Conservation (phyloP, 2,888 invertebrate species). For the Junonia oenone region DNA sequence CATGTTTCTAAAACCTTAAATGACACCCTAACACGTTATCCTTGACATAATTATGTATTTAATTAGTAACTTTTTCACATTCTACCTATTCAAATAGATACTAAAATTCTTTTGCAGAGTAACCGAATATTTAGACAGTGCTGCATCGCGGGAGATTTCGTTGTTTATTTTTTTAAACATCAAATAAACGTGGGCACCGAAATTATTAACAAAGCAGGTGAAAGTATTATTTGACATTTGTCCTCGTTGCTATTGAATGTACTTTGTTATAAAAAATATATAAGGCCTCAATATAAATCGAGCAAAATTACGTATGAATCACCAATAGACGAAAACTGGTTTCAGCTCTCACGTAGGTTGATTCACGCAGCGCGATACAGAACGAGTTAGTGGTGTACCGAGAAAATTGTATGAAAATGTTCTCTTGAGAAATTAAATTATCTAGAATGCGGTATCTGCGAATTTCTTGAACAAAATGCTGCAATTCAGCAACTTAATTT, state of each 20-base stretch:
- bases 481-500: background rate
- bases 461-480: background rate
- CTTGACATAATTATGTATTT: too few species aligned
- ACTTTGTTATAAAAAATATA: conserved; percentile 17
- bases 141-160: too few species aligned
- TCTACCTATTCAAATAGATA: too few species aligned
- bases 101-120: too few species aligned
- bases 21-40: background rate
- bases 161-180: background rate
- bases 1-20: background rate
- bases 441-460: background rate
- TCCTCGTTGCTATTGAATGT: conserved; percentile 6
- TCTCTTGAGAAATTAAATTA: conserved; percentile 8
- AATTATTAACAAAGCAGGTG: conserved; percentile 2
- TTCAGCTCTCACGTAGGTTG: conserved; percentile 37
- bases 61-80: too few species aligned
- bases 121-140: too few species aligned
- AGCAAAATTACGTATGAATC: conserved; percentile 41
- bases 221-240: conserved; percentile 11
- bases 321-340: conserved; percentile 51
- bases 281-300: conserved; percentile 28
- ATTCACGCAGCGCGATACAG: conserved; percentile 37
- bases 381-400: conserved; percentile 34
- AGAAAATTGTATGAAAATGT: conserved; percentile 32
- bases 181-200: background rate